Evolutionary conservation across 2,113 vertebrate genomes (phyloP).

Genomic region (Xenopus laevis): DNA sequence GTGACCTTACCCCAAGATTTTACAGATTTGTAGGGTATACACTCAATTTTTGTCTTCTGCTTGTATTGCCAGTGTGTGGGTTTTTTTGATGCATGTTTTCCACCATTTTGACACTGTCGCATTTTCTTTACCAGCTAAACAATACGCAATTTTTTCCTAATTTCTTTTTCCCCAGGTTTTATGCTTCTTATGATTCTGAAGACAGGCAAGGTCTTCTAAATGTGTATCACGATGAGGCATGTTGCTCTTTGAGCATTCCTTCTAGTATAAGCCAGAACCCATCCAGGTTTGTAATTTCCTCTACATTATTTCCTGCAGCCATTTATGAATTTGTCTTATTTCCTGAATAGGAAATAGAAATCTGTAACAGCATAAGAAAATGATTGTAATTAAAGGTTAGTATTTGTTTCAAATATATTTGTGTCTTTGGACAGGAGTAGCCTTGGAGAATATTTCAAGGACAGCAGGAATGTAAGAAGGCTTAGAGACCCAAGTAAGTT

Average conservation of each 20-base stretch:
- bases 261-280: conserved; percentile 64
- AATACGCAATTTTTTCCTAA: too few species aligned
- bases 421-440: conserved; percentile 59
- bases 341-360: too few species aligned
- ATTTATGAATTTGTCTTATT: too few species aligned
- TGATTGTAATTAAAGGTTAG: too few species aligned
- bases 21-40: too few species aligned
- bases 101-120: too few species aligned
- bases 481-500: conserved; percentile 78
- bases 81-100: too few species aligned
- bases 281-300: conserved; percentile 63
- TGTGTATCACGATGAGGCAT: conserved; percentile 84
- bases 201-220: conserved; percentile 82
- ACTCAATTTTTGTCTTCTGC: too few species aligned
- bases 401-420: not conserved
- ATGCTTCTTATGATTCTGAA: conserved; percentile 79
- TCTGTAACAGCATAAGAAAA: too few species aligned
- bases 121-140: too few species aligned
- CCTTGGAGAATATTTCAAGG: conserved; percentile 79
- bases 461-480: conserved; percentile 81
- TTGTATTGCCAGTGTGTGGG: too few species aligned
- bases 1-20: too few species aligned
- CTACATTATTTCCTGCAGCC: not conserved
- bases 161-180: conserved; percentile 67
- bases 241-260: conserved; percentile 80